These are phyloP conservation scores for Nowickia ferox DNA, from an alignment of 2,888 invertebrate species.

Conservation along the genomic window DNA sequence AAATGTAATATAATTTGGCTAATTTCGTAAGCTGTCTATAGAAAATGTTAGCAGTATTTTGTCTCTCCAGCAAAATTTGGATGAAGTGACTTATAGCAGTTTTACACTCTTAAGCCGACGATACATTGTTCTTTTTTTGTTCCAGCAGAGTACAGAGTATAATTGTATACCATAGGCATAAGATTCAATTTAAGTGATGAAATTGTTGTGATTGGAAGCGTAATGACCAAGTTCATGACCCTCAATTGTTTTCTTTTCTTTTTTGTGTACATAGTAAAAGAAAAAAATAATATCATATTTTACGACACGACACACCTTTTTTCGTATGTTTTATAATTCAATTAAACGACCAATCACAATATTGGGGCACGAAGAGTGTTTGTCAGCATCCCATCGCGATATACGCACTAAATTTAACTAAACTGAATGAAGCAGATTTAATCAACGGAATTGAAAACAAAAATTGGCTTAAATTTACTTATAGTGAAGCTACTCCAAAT, in stretches of 20 bases:
- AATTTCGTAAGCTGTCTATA: no score
- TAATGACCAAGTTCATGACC: constrained; percentile 34
- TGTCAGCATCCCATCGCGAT: constrained; percentile 1
- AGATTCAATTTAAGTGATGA: constrained; percentile 15
- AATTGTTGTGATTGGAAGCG: constrained; percentile 11
- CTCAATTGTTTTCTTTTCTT: neutral
- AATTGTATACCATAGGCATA: neutral
- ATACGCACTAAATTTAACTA: constrained; percentile 11
- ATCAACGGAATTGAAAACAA: constrained; percentile 29
- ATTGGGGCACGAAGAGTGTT: neutral
- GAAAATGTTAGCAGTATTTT: no score
- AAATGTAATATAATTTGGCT: no score
- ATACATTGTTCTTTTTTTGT: neutral
- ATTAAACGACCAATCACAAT: constrained; percentile 19
- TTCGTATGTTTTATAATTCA: constrained; percentile 13
- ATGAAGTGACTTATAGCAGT: no score
- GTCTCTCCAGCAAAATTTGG: no score
- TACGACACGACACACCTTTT: constrained; percentile 53
- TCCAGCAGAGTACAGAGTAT: neutral
- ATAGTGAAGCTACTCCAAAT: no score
- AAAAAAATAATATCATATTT: constrained; percentile 38
- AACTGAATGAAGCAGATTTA: constrained; percentile 1
- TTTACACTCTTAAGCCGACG: no score
- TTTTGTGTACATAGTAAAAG: constrained; percentile 23
- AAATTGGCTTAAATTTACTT: no score